Conservation (phyloP, 1,140 invertebrate species). For the Diachasmimorpha longicaudata region DNA sequence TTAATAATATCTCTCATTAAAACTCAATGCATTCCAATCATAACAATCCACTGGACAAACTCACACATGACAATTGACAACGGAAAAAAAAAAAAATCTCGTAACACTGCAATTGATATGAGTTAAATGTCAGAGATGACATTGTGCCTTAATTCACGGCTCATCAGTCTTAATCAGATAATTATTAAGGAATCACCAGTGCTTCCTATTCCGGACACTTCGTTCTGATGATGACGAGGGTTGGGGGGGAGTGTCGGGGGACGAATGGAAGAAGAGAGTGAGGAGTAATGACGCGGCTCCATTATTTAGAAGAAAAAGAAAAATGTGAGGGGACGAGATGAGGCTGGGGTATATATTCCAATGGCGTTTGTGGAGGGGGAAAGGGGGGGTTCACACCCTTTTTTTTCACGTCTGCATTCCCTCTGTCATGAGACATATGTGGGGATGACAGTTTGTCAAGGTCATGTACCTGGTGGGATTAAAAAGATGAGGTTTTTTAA, state of each 20-base stretch:
- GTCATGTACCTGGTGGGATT: no score
- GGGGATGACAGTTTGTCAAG: no score
- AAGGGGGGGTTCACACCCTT: background rate
- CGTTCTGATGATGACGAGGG: background rate
- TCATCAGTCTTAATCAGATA: background rate
- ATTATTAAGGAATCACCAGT: background rate
- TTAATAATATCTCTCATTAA: background rate
- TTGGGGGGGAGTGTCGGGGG: background rate
- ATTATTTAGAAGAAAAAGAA: background rate
- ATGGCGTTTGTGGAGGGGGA: background rate
- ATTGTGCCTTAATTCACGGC: background rate
- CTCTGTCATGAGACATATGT: background rate
- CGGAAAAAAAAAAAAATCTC: conserved; percentile 3
- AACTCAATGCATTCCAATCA: background rate
- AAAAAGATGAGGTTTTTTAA: no score
- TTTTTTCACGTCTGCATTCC: background rate
- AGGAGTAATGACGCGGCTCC: background rate
- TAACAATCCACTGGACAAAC: background rate
- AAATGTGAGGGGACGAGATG: background rate
- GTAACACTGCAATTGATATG: background rate
- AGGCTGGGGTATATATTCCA: background rate
- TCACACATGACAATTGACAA: background rate
- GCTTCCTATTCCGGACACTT: background rate
- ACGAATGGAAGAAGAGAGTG: background rate
- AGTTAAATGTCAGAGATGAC: background rate